Base-by-base conservation (phyloP, 2,888 invertebrate genomes). In the Pyrgus malvae region DNA sequence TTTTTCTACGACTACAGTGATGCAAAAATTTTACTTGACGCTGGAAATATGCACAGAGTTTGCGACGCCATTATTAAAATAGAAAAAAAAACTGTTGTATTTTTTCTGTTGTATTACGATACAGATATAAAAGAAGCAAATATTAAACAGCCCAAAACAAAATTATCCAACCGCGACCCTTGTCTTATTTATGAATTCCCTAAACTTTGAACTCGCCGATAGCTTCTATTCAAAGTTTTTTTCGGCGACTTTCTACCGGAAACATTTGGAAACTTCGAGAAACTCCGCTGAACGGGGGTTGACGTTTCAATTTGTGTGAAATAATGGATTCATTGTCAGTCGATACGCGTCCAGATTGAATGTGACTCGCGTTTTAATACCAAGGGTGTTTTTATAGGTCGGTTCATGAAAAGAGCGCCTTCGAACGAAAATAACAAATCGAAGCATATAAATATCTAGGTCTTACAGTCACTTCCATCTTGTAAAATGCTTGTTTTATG, bases 291-390 rank as follows among this genome's bases (percentile, higher is more conserved):
- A 41, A 41, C 14, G 23, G 21, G 21, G 23, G 31, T 21, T 50
- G 41, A 50, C 50, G 31, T 41, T 21, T 46, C 46, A 38, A 38
- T 53, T 45, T 53, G 38, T 29, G 31, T 54, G 9, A 46, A 53
- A 54, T 48, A 54, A 54, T 40, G 38, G 31, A 6, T 21, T 16
- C 25, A 9, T 54, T 40, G 31, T 11, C 11, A 54, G 21, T 40
- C 54, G 16, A 21, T 40, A 54, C 46, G 46, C 54, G 40, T 41
- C 33, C 38, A 19, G 14, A 21, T 2, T 3, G 23, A 9, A 54
- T 54, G 54, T 33, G 54, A 46, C 46, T 54, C 41, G 53, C 53
- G 25, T 54, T n/a, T 33, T n/a, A 45, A 14, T 12, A 19, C 27
- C 35, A 5, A 29, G 2, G 2, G 29, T 12, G 8, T 17, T 40